Conservation (phyloP, 1,140 invertebrate species). For the Patella vulgata region DNA sequence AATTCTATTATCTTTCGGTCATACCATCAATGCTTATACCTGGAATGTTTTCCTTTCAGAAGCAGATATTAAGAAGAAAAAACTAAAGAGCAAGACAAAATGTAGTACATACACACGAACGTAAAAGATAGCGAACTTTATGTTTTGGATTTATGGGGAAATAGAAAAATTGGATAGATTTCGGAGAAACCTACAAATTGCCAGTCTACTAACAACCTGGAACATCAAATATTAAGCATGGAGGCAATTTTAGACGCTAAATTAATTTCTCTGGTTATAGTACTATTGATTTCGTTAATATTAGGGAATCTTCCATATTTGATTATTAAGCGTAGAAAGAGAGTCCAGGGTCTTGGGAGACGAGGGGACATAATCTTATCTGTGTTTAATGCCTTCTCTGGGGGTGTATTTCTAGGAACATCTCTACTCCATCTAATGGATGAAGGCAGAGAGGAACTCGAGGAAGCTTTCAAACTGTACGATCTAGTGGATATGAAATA, state of each 20-base stretch:
- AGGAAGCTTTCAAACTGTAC: slow-evolving; percentile 8
- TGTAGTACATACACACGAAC: too few relatives aligned
- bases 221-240: too few relatives aligned
- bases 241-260: slow-evolving; percentile 23
- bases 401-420: slow-evolving; percentile 71
- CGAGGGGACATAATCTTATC: slow-evolving; percentile 14
- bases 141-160: too few relatives aligned
- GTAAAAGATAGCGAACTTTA: too few relatives aligned
- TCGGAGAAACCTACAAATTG: too few relatives aligned
- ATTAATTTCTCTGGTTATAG: slow-evolving; percentile 19
- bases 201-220: too few relatives aligned
- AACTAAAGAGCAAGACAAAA: too few relatives aligned
- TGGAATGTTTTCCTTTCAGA: too few relatives aligned
- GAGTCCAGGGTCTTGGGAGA: neutral
- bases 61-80: too few relatives aligned
- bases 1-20: too few relatives aligned
- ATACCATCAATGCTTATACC: too few relatives aligned
- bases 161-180: too few relatives aligned
- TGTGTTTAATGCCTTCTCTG: slow-evolving; percentile 67
- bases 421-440: slow-evolving; percentile 70
- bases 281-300: slow-evolving; percentile 28
- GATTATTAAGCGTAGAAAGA: slow-evolving; percentile 12
- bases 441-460: slow-evolving; percentile 65
- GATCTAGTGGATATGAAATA: slow-evolving; percentile 22
- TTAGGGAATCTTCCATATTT: slow-evolving; percentile 29